Percentiles rank a stretch among this genome's conserved stretches.
Evolutionary conservation across 2,113 vertebrate genomes (phyloP).

Genomic region (Psilopsiagon aymara): DNA sequence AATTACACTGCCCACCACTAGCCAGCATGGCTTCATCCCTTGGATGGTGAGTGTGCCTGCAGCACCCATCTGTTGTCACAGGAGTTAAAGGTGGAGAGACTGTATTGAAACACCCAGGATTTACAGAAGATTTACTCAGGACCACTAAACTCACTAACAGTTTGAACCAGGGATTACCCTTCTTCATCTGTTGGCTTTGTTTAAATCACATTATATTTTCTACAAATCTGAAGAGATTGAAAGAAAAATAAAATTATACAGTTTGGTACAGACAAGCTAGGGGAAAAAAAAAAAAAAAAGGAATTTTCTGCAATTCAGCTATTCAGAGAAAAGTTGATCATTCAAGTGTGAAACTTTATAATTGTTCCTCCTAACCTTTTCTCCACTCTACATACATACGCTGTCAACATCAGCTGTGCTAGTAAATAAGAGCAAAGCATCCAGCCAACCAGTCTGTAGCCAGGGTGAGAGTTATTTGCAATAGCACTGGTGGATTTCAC

Average conservation of each 20-base stretch:
- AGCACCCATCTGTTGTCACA: fast-evolving
- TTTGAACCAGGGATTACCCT: background rate
- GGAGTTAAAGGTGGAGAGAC: background rate
- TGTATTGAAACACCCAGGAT: background rate
- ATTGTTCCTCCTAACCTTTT: background rate
- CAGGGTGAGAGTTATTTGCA: background rate
- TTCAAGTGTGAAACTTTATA: background rate
- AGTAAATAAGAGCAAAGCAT: background rate
- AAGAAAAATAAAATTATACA: background rate
- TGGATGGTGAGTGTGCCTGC: background rate
- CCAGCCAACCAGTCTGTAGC: background rate
- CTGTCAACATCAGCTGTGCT: background rate
- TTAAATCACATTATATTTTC: background rate
- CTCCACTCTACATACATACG: fast-evolving
- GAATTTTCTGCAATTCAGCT: background rate
- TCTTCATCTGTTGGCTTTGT: background rate
- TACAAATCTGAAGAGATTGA: background rate
- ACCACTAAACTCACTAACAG: background rate
- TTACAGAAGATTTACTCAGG: background rate
- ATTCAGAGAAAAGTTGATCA: background rate
- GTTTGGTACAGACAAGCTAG: background rate
- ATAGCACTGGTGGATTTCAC: background rate
- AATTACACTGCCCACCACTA: background rate
- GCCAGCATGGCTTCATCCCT: background rate
- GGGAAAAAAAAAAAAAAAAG: background rate